phyloP scores from a whole-genome alignment of 2,888 invertebrate species.

The Phalangium opilio region DNA sequence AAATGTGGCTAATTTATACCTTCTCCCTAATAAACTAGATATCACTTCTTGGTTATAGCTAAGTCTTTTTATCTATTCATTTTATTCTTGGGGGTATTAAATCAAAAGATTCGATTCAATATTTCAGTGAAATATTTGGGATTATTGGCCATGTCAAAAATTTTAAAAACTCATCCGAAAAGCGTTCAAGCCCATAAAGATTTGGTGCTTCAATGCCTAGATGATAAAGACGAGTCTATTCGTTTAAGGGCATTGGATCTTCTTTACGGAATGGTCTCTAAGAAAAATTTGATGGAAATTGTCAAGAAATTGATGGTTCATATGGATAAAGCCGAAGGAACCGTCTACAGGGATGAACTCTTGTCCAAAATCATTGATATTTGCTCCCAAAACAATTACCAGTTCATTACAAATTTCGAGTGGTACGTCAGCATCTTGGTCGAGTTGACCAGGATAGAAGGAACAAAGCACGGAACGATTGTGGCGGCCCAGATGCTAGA shows the following conservation, averaged over 20 bases:
- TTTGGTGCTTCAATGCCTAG: conserved; percentile 89
- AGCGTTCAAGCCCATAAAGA: conserved; percentile 98
- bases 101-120: too few species aligned
- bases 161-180: conserved; percentile 95
- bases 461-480: conserved; percentile 81
- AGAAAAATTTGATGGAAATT: conserved; percentile 98
- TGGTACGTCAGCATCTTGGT: conserved; percentile 92
- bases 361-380: conserved; percentile 94
- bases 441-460: conserved; percentile 92
- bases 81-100: conserved; percentile 12
- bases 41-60: conserved; percentile 1
- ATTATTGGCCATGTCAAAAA: conserved; percentile 94
- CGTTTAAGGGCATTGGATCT: conserved; percentile 84
- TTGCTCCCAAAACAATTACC: conserved; percentile 97
- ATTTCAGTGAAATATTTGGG: conserved; percentile 88
- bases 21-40: too few species aligned
- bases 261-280: conserved; percentile 96
- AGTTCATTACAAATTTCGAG: conserved; percentile 94
- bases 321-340: conserved; percentile 97
- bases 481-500: conserved; percentile 88
- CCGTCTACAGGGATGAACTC: conserved; percentile 87
- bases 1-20: too few species aligned
- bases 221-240: conserved; percentile 98
- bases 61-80: conserved; percentile 6
- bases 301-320: conserved; percentile 93